Evolutionary conservation across 2,888 invertebrate genomes (phyloP).

Genomic region (Drosophila pegasa): DNA sequence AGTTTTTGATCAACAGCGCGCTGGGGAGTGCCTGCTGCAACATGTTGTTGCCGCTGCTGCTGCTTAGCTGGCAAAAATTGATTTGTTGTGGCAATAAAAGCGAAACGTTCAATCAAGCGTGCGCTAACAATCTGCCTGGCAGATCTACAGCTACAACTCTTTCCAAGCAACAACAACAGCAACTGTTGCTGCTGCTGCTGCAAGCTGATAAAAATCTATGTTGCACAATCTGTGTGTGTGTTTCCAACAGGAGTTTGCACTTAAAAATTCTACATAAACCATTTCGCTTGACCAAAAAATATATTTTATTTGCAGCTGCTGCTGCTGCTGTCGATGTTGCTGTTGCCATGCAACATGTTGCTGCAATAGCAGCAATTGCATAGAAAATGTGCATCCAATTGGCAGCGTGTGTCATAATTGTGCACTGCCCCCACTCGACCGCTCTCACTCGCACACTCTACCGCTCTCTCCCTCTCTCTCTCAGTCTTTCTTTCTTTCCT

Average conservation of each 20-base stretch:
- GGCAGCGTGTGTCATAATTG: slow-evolving; percentile 52
- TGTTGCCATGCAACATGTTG: slow-evolving; percentile 61
- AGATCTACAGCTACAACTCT: slow-evolving; percentile 37
- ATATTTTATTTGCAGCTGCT: slow-evolving; percentile 20
- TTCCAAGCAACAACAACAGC: slow-evolving; percentile 2
- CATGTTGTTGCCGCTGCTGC: slow-evolving; percentile 26
- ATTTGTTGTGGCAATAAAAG: slow-evolving; percentile 77
- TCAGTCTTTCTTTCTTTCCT: too few relatives aligned
- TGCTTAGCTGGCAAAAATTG: slow-evolving; percentile 66
- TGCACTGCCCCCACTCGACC: background rate
- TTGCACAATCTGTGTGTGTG: slow-evolving; percentile 56
- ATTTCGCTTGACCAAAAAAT: slow-evolving; percentile 35
- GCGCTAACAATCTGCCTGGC: slow-evolving; percentile 54
- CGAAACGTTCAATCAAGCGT: slow-evolving; percentile 71
- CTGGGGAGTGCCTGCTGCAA: slow-evolving; percentile 47
- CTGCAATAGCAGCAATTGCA: slow-evolving; percentile 37
- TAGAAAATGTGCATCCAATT: slow-evolving; percentile 30
- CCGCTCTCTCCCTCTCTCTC: too few relatives aligned
- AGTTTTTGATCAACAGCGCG: slow-evolving; percentile 38
- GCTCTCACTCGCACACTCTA: background rate
- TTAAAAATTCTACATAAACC: slow-evolving; percentile 62
- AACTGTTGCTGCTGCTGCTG: slow-evolving; percentile 26
- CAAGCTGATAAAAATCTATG: slow-evolving; percentile 30
- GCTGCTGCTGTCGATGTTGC: slow-evolving; percentile 15
- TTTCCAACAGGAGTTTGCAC: slow-evolving; percentile 71